Percentiles rank a stretch among this genome's conserved stretches.
Evolutionary conservation across 2,113 vertebrate species (phyloP).

Genomic region (Sceloporus tristichus): DNA sequence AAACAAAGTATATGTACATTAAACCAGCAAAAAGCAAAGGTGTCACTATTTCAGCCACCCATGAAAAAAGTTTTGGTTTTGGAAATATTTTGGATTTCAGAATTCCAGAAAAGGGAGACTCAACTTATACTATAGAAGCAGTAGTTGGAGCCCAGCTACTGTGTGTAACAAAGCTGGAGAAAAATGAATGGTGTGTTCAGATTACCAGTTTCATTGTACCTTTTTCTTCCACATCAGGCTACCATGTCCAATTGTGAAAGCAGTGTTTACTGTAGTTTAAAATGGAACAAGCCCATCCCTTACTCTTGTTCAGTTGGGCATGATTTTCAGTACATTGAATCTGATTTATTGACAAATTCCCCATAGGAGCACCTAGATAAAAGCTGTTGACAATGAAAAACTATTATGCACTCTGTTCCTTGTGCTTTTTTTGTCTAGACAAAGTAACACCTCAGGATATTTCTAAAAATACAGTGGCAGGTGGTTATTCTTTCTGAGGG

Average conservation of each 20-base stretch:
- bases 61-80: too few species aligned
- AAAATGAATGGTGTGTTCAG: background rate
- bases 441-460: constrained; percentile 54
- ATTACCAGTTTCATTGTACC: constrained; percentile 23
- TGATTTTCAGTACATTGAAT: constrained; percentile 44
- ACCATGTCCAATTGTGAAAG: constrained; percentile 49
- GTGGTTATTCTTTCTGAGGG: constrained; percentile 59
- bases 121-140: background rate
- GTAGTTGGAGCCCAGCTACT: background rate
- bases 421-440: constrained; percentile 76
- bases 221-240: constrained; percentile 41
- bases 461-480: constrained; percentile 57
- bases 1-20: too few species aligned
- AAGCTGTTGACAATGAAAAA: constrained; percentile 56
- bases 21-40: too few species aligned
- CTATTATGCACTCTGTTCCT: constrained; percentile 54
- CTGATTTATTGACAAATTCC: constrained; percentile 72
- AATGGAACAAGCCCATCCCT: constrained; percentile 34
- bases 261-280: background rate
- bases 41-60: too few species aligned
- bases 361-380: constrained; percentile 61
- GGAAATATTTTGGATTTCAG: too few species aligned
- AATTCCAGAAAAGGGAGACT: too few species aligned
- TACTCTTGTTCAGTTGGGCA: constrained; percentile 53
- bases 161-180: background rate